Base-by-base conservation (phyloP, 2,113 vertebrate genomes). In the Notothenia coriiceps region DNA sequence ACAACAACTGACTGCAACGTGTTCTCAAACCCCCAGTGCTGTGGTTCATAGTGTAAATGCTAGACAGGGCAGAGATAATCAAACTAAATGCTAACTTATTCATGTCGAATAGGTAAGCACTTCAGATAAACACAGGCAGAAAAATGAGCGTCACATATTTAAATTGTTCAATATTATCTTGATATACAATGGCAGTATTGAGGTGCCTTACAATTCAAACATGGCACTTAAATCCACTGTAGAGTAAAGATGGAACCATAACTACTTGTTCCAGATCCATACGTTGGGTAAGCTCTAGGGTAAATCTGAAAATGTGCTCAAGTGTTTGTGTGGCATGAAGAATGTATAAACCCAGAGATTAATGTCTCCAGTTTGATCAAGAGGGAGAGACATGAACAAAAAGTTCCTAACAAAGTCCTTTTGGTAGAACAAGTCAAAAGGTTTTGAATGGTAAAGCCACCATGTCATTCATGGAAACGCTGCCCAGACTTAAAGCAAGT, bases 91-190 rank as follows among this genome's bases (percentile, higher is more conserved):
- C 17, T 35, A 35, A 35, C 35, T 35, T 35, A 7, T 35, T 2
- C 6, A 35, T 62, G 2, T 6, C 14, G 3, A 17, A 54, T 29
- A 43, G 69, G 2, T 64, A 18, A 56, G 49, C n/a, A 57, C 47
- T 20, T 62, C 25, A 70, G 79, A 60, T 78, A 60, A 74, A 79
- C 60, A 71, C 59, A 63, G 43, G 33, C 64, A 52, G 57, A 61
- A 20, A 33, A 14, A 71, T 7, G 18, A 40, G 57, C 44, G 61
- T 1, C 22, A 64, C n/a, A 10, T 54, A 3, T 72, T 52, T 29
- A 40, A 63, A 69, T 40, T 51, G 15, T 25, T 73, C 12, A 54
- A 14, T 44, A 63, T 54, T 44, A 54, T 50, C 62, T 60, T 72
- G 35, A 59, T 76, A 60, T 44, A 11, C 56, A 29, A 40, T 15